Conservation (phyloP, 2,888 invertebrate species). For the Chalcosyrphus nemorum region DNA sequence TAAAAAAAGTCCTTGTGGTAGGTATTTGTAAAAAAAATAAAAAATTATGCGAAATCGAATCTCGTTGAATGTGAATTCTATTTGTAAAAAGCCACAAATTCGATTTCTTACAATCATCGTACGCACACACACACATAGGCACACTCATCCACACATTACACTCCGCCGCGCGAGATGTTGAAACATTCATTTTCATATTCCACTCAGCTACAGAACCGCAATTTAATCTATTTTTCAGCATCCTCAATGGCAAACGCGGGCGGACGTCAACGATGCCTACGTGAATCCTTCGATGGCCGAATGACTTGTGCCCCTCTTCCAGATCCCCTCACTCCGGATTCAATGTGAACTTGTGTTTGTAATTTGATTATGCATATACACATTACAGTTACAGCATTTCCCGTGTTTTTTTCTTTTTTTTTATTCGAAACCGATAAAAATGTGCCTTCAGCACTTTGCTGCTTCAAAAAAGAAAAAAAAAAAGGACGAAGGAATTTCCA, state of each 20-base stretch:
- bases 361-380: conserved; percentile 66
- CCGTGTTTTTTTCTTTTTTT: conserved; percentile 34
- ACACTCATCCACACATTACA: neutral
- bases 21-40: neutral
- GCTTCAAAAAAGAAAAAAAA: neutral
- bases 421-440: conserved; percentile 40
- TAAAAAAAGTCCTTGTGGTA: neutral
- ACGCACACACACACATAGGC: neutral
- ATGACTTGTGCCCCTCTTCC: conserved; percentile 9
- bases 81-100: conserved; percentile 43
- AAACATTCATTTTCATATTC: conserved; percentile 52
- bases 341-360: conserved; percentile 46
- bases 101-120: conserved; percentile 28
- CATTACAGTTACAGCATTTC: conserved; percentile 26
- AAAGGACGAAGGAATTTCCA: conserved; percentile 38
- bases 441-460: conserved; percentile 29
- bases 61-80: conserved; percentile 19
- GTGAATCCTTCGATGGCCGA: conserved; percentile 54
- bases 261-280: conserved; percentile 54
- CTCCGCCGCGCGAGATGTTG: conserved; percentile 3
- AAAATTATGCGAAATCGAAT: conserved; percentile 28
- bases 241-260: conserved; percentile 29
- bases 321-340: neutral
- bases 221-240: conserved; percentile 63
- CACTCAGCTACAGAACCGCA: conserved; percentile 62